phyloP scores from a whole-genome alignment of 2,888 invertebrate species.

The Andrena praecox region DNA sequence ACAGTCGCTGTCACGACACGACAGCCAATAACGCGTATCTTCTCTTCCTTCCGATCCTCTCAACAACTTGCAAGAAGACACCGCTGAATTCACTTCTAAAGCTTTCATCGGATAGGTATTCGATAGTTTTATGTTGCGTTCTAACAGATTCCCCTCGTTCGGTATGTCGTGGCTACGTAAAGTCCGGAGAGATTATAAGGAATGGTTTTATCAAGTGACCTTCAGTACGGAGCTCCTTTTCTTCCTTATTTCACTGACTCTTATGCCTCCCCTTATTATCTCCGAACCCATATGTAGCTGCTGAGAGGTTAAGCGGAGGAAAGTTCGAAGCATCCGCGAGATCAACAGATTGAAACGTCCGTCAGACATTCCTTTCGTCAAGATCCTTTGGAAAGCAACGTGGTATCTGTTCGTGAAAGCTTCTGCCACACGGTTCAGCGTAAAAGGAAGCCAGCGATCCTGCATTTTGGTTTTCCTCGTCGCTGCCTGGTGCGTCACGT shows the following conservation, averaged over 20 bases:
- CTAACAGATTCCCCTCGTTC: no score
- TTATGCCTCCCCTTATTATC: no score
- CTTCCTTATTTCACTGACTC: no score
- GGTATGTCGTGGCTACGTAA: no score
- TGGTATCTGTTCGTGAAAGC: not conserved
- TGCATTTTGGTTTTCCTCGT: conserved; percentile 26
- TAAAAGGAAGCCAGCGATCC: conserved; percentile 18
- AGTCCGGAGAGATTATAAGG: no score
- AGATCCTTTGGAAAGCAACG: not conserved
- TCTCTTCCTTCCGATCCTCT: conserved; percentile 1
- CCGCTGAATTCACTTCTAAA: conserved; percentile 4
- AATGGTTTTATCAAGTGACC: no score
- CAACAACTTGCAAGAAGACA: conserved; percentile 12
- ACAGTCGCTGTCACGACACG: conserved; percentile 9
- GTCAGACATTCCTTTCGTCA: not conserved
- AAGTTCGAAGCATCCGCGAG: not conserved
- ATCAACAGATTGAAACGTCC: not conserved
- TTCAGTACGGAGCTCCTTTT: no score
- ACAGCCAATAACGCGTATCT: conserved; percentile 28
- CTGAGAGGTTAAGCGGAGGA: not conserved
- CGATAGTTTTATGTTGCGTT: not conserved
- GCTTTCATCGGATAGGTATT: not conserved
- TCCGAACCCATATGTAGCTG: no score
- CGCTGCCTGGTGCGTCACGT: conserved; percentile 18
- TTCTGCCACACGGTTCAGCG: conserved; percentile 1